Base-by-base conservation (phyloP, 1,140 invertebrate genomes). In the Mycetomoellerius zeteki region DNA sequence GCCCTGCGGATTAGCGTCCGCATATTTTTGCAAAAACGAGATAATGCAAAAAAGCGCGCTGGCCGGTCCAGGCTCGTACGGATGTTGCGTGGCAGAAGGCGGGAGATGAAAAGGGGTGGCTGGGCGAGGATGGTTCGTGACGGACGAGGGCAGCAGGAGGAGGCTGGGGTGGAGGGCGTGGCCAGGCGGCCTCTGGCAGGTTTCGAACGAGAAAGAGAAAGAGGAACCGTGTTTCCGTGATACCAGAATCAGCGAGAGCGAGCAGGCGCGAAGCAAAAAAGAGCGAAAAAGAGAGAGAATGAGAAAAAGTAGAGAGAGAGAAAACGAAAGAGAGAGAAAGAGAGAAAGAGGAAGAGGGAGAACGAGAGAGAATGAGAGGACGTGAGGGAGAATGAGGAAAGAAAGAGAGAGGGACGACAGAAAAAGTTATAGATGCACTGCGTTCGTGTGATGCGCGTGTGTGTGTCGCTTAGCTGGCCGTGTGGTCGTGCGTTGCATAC, bases 21-120 rank as follows among this genome's bases (percentile, higher is more conserved):
- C 94, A 93, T 93, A 92, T 94, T 95, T 94, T 94, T 92, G 92
- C 92, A 89, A 93, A 94, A 95, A 95, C 93, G 93, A 95, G 93
- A 93, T 95, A 95, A 94, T 93, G 94, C 92, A 94, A 95, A 95
- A 95, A 94, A 88, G 88, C 86, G 90, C 80, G 80, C 84, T 88
- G 67, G 76, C 86, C 81, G 84, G 90, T 80, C 90, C 84, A 87
- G 86, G 80, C 82, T 86, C 87, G 86, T 88, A 86, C 89, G 88
- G 88, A 86, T 89, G 91, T 84, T 89, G 89, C 88, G 89, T 88
- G 86, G 84, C 88, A 86, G 89, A 91, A 91, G 84, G 81, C 81
- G 87, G 85, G 89, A 88, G 82, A 86, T 88, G 88, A 86, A 91
- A 89, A 84, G 88, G 87, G 88, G 89, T 91, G 86, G 89, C 89